Evolutionary conservation across 2,113 vertebrate genomes (phyloP), one percentile per base, ranked within the genome.

Genomic region (Sigmodon hispidus): DNA sequence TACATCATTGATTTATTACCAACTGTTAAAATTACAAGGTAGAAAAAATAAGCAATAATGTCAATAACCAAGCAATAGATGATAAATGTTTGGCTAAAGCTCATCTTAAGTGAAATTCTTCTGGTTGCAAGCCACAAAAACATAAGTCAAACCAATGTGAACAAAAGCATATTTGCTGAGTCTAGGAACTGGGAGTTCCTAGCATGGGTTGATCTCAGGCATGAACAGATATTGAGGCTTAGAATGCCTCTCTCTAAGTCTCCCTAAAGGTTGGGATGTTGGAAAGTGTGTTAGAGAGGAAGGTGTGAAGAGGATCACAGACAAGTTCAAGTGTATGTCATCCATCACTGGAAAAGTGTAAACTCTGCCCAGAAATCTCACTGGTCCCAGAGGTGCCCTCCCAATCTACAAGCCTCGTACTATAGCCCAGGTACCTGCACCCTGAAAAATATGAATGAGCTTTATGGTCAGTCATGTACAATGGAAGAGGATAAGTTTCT

Each of bases 121-220:
- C 34, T 36, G 29, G 70, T 50, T 88, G 57, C 45, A 81, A 91
- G 59, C 21, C 76, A 77, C 34, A 45, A 86, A 81, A 91, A 52
- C 50, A 43, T n/a, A 87, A 57, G 65, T 48, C 50, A 69, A 95
- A 65, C n/a, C 79, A 63, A 80, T 52, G 93, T 86, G 59, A 81
- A 52, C 79, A 72, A 76, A 59, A 13, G 5, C 19, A 9, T 59
- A 77, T 88, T 69, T 79, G 87, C 48, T 31, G 87, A 87, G 19
- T 72, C 80, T 77, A 72, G 45, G 92, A 90, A 57, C n/a, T 7
- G 1, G 31, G 17, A 91, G 73, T 45, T 84, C 40, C 13, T 67
- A 76, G 75, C 75, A 57, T 34, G 26, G 89, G 61, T 5, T 77
- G 61, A 63, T 90, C 43, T 87, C 40, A 21, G 52, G 75, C 36